Evolutionary conservation across 2,888 invertebrate species (phyloP), one percentile per base, ranked within the genome.

Genomic region (Drosophila rubida): DNA sequence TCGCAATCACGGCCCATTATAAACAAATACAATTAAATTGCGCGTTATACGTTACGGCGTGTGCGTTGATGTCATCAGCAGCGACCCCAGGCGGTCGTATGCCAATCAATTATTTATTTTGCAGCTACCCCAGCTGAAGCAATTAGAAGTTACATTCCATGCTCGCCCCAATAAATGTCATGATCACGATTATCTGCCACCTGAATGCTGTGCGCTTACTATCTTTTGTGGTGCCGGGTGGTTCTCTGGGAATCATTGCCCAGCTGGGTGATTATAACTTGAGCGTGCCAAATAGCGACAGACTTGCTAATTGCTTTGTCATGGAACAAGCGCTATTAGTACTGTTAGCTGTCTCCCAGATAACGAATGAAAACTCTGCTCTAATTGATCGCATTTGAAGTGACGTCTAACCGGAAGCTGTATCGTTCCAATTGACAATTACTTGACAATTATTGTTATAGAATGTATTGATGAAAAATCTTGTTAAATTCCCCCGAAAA

Each of bases 221-320:
- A 7, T 19, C n/a, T 30, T 35, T 5, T 22, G 25, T 8, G 30
- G 9, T 46, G 13, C 6, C 69, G 41, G 39, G 25, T 51, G 41
- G 3, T 13, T 32, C n/a, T 32, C 19, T 23, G 35, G n/a, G 9
- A 37, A 14, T 44, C 2, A 7, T 30, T 30, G 13, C 11, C 6
- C 35, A 14, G 44, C 11, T 55, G 37, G 44, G 7, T 30, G 35
- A 19, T 13, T 49, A 16, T 13, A 42, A 22, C n/a, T 30, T 35
- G 27, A 22, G 27, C 5, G 14, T 53, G 53, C 27, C 49, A 49
- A 39, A 23, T 23, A 30, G 16, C 13, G 37, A 78, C 19, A 48
- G 55, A 72, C 65, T 49, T 63, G 54, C 32, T 77, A 79, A 85
- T 85, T 82, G 59, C 35, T 25, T 53, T 50, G 35, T 61, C 45